phyloP scores from a whole-genome alignment of 2,113 vertebrate genomes.

The Candoia aspera region DNA sequence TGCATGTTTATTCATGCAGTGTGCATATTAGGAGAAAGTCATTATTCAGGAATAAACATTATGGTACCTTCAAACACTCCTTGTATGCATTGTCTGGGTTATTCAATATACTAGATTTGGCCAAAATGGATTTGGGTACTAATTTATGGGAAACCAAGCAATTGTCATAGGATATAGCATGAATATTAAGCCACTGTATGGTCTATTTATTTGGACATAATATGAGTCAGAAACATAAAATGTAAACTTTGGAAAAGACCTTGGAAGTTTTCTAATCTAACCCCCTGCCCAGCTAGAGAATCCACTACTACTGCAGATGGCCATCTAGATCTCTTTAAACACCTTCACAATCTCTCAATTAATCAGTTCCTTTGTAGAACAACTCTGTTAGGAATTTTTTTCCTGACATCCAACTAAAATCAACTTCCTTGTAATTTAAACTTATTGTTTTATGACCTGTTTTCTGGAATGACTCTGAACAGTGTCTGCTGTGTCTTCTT shows the following conservation, averaged over 20 bases:
- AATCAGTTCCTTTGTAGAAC: neutral
- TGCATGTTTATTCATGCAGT: neutral
- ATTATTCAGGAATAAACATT: neutral
- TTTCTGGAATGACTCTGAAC: neutral
- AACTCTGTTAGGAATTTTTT: neutral
- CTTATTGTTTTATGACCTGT: neutral
- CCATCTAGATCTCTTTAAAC: neutral
- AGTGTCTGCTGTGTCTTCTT: neutral
- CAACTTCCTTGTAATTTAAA: neutral
- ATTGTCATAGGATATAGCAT: neutral
- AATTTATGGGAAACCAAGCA: neutral
- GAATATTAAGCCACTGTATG: neutral
- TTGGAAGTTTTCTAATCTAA: neutral
- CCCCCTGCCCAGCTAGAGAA: neutral
- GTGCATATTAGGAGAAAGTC: neutral
- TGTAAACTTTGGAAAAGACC: neutral
- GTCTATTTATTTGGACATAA: neutral
- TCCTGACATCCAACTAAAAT: neutral
- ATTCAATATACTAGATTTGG: neutral
- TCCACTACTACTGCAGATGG: neutral
- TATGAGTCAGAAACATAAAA: neutral
- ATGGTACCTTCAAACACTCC: neutral
- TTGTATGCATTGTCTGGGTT: neutral
- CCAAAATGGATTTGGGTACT: neutral
- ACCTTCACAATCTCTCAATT: neutral